Evolutionary conservation across 2,113 vertebrate genomes (phyloP).

Genomic region (Gadus macrocephalus): DNA sequence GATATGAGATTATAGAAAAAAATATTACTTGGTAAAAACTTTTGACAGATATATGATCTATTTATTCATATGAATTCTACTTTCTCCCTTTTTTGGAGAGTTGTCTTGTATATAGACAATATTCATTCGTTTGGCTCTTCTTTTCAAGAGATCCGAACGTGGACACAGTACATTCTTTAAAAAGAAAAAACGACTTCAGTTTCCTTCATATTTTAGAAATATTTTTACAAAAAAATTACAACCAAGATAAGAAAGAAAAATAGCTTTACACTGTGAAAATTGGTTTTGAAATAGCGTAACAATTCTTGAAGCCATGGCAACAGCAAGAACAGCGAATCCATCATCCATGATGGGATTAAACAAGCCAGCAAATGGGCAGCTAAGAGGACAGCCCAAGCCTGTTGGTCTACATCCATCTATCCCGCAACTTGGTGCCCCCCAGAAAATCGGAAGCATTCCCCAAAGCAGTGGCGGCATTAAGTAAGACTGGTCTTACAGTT

Average conservation of each 20-base stretch:
- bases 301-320: slow-evolving; percentile 59
- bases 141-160: slow-evolving; percentile 66
- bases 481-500: slow-evolving; percentile 41
- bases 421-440: slow-evolving; percentile 41
- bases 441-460: slow-evolving; percentile 57
- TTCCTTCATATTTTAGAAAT: slow-evolving; percentile 31
- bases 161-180: slow-evolving; percentile 33
- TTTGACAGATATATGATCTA: slow-evolving; percentile 52
- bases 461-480: slow-evolving; percentile 66
- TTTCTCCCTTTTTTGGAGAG: slow-evolving; percentile 73
- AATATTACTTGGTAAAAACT: slow-evolving; percentile 23
- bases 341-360: slow-evolving; percentile 57
- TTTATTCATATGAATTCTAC: slow-evolving; percentile 70
- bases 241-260: slow-evolving; percentile 10
- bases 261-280: slow-evolving; percentile 13
- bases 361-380: slow-evolving; percentile 64
- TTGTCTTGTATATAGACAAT: slow-evolving; percentile 62
- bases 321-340: slow-evolving; percentile 67
- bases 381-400: slow-evolving; percentile 56
- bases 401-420: slow-evolving; percentile 35
- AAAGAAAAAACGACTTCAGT: slow-evolving; percentile 10
- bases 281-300: slow-evolving; percentile 18
- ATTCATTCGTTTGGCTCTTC: slow-evolving; percentile 60
- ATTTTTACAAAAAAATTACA: slow-evolving; percentile 20
- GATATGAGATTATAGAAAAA: background rate